These are phyloP conservation scores for Micropoecilia bifurca DNA, from an alignment of 2,797 vertebrate genomes.

Conservation along the genomic window DNA sequence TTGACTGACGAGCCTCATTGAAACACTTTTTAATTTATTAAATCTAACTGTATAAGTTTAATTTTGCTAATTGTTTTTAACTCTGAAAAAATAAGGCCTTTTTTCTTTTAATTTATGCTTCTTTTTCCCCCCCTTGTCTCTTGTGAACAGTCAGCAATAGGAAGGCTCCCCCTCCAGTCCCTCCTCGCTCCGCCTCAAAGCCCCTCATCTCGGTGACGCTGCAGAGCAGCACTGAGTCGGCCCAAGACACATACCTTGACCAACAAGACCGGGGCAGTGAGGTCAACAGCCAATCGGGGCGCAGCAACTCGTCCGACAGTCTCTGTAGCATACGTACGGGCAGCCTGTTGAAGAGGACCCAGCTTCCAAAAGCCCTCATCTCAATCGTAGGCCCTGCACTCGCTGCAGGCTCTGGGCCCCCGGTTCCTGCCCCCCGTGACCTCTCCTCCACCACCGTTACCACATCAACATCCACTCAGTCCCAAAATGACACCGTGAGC, in stretches of 20 bases:
- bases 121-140: neutral
- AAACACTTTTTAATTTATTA: neutral
- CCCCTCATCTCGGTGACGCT: conserved; percentile 97
- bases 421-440: conserved; percentile 73
- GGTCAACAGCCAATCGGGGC: conserved; percentile 95
- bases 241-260: conserved; percentile 97
- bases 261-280: conserved; percentile 94
- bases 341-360: conserved; percentile 86
- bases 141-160: conserved; percentile 83
- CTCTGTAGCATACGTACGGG: conserved; percentile 94
- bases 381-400: conserved; percentile 63
- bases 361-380: conserved; percentile 42
- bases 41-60: neutral
- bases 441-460: conserved; percentile 62
- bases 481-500: conserved; percentile 90
- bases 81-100: neutral
- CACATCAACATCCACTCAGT: conserved; percentile 78
- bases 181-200: conserved; percentile 94
- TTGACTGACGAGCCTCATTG: neutral
- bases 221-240: conserved; percentile 99
- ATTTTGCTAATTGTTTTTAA: neutral
- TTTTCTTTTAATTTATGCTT: neutral
- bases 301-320: conserved; percentile 97
- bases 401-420: conserved; percentile 67
- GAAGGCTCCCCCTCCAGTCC: conserved; percentile 93